Evolutionary conservation across 2,888 invertebrate species (phyloP), one percentile per base, ranked within the genome.

Genomic region (Lampropteryx suffumata): DNA sequence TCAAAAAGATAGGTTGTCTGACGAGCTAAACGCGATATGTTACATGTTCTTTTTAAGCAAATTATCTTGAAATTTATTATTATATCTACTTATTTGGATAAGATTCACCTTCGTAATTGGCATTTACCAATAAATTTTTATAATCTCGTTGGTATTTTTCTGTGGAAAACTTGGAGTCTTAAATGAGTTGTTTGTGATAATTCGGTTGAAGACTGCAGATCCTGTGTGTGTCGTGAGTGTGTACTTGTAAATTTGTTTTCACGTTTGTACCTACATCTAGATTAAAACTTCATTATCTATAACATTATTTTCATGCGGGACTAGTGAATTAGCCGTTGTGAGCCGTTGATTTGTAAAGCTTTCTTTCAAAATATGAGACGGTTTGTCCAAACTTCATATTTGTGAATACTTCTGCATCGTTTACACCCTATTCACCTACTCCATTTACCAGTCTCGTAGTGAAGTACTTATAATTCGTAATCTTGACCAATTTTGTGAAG

Each of bases 201-300:
- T 81, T 82, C 73, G 73, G 74, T 76, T 81, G 82, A 84, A 88
- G 86, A 87, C 87, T 87, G 85, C 72, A 74, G 77, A 78, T 73
- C 67, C 68, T 79, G 81, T 84, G 79, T 82, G 87, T 86, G 79
- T 61, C 75, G 73, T 81, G 82, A 71, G 81, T 77, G 83, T 84
- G 78, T 73, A 69, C 64, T 68, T 78, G 77, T 76, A 73, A 72
- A 71, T 75, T 68, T 73, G 71, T 69, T 67, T 76, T 82, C 76
- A 81, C 71, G 70, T 77, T 78, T 77, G 73, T 81, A 79, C 73
- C 79, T 76, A 79, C 70, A 66, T 71, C 67, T 78, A 80, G 74
- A 68, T 69, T 69, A 74, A 73, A 59, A 62, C 64, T 67, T 41
- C 36, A 33, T 45, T 42, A 49, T 30, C 21, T 10, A 21, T 65